A percentile compares a stretch with the other conserved stretches of the same genome.
Conservation (phyloP, 2,888 invertebrate species). For the Xanthia icteritia region DNA sequence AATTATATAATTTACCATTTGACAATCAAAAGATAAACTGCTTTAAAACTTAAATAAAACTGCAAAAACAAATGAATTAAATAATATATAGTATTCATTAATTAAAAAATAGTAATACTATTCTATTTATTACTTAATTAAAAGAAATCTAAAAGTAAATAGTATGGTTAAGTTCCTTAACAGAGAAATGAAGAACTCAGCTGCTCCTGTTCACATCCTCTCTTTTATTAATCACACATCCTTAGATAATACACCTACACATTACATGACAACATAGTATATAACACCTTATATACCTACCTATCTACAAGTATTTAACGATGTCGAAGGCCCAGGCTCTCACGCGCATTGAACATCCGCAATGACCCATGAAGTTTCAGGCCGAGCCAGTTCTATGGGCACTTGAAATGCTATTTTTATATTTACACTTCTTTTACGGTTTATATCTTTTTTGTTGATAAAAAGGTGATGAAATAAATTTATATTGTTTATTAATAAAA, state of each 20-base stretch:
- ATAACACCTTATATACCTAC: slow-evolving; percentile 33
- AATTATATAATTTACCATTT: too few relatives aligned
- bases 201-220: neutral
- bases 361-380: slow-evolving; percentile 78
- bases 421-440: slow-evolving; percentile 41
- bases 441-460: slow-evolving; percentile 24
- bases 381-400: slow-evolving; percentile 49
- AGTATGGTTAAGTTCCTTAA: too few relatives aligned
- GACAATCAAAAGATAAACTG: too few relatives aligned
- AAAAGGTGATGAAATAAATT: slow-evolving; percentile 17
- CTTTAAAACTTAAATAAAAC: too few relatives aligned
- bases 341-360: slow-evolving; percentile 77
- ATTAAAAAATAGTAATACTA: too few relatives aligned
- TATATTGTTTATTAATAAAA: neutral
- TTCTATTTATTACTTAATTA: too few relatives aligned
- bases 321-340: slow-evolving; percentile 59
- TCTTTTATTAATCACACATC: slow-evolving; percentile 7
- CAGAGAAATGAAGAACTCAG: neutral
- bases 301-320: slow-evolving; percentile 29
- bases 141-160: too few relatives aligned
- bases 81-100: too few relatives aligned
- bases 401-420: slow-evolving; percentile 65
- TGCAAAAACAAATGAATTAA: too few relatives aligned
- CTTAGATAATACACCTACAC: neutral
- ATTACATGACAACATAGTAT: slow-evolving; percentile 26